A percentile compares a stretch with the other conserved stretches of the same genome.
phyloP scores from a whole-genome alignment of 1,140 invertebrate genomes.

The Amphibalanus amphitrite region DNA sequence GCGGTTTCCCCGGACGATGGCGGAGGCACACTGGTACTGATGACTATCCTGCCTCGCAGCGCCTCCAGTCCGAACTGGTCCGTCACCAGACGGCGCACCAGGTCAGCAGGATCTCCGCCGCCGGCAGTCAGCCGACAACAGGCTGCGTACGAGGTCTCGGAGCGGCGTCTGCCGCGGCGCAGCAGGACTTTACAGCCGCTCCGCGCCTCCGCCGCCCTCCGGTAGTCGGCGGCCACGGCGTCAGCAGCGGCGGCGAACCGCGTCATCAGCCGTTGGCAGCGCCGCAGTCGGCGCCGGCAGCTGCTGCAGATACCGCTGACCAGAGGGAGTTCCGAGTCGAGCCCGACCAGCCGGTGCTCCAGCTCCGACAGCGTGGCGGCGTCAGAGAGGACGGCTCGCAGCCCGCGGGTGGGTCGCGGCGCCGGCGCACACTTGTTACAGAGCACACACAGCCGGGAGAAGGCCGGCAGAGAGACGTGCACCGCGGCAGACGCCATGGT shows the following conservation, averaged over 20 bases:
- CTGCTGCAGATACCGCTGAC: neutral
- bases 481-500: neutral
- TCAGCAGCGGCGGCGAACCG: neutral
- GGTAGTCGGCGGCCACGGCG: neutral
- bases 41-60: neutral
- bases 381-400: too few species aligned
- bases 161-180: too few species aligned
- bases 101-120: neutral
- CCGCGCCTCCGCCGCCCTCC: too few species aligned
- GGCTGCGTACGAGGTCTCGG: neutral
- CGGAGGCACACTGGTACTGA: too few species aligned
- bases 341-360: neutral
- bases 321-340: neutral
- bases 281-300: neutral
- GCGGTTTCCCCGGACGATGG: too few species aligned
- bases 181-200: neutral
- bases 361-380: too few species aligned
- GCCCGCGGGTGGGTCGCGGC: too few species aligned
- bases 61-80: neutral
- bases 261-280: neutral
- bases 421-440: neutral
- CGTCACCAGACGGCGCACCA: neutral
- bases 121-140: neutral
- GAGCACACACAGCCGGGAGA: neutral
- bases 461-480: neutral